Evolutionary conservation across 2,113 vertebrate genomes (phyloP).

Genomic region (Larimichthys crocea): DNA sequence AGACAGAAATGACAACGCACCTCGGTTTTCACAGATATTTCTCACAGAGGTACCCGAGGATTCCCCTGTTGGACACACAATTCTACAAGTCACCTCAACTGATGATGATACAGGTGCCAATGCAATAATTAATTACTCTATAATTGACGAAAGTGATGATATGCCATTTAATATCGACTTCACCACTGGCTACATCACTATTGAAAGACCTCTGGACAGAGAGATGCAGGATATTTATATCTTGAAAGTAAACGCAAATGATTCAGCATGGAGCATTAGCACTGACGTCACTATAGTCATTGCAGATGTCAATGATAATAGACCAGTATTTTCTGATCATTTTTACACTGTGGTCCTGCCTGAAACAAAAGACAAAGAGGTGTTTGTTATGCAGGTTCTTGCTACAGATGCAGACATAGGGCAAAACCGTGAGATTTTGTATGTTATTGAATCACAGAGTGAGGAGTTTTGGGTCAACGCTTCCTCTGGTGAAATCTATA

Average conservation of each 20-base stretch:
- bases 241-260: conserved; percentile 81
- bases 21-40: conserved; percentile 81
- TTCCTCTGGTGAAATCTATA: conserved; percentile 77
- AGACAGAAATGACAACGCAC: conserved; percentile 84
- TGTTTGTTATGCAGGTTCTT: conserved; percentile 76
- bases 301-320: conserved; percentile 83
- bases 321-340: conserved; percentile 76
- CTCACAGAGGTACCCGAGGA: conserved; percentile 77
- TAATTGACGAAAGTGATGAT: conserved; percentile 61
- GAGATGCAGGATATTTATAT: conserved; percentile 77
- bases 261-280: conserved; percentile 84
- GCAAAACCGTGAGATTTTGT: conserved; percentile 78
- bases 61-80: conserved; percentile 71
- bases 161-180: conserved; percentile 78
- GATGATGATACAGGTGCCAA: conserved; percentile 82
- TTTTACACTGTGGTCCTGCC: conserved; percentile 65
- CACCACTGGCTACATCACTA: conserved; percentile 71
- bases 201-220: conserved; percentile 76
- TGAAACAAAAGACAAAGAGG: conserved; percentile 67
- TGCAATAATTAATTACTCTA: conserved; percentile 74
- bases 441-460: conserved; percentile 75
- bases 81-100: conserved; percentile 71
- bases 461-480: conserved; percentile 81
- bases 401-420: conserved; percentile 79
- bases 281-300: conserved; percentile 80